phyloP scores from a whole-genome alignment of 1,140 invertebrate genomes.

The Himalopsyche phryganea region DNA sequence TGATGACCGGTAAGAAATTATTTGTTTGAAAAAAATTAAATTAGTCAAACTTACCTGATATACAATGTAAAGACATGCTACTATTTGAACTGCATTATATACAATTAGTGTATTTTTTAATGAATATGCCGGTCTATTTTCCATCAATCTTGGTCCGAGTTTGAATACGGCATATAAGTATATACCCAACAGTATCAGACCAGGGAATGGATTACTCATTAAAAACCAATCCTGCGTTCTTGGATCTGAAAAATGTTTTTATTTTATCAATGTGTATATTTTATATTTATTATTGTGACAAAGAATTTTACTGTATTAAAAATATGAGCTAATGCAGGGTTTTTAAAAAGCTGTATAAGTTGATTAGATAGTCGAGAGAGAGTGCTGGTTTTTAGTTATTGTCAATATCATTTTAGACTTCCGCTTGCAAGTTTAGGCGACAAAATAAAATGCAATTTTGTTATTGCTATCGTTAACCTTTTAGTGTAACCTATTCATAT shows the following conservation, averaged over 20 bases:
- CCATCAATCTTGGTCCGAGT: slow-evolving; percentile 66
- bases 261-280: background rate
- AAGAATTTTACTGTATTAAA: background rate
- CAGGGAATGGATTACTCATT: slow-evolving; percentile 46
- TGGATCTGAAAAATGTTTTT: slow-evolving; percentile 49
- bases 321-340: background rate
- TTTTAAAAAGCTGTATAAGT: background rate
- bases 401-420: too few species aligned
- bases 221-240: slow-evolving; percentile 52
- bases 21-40: too few species aligned
- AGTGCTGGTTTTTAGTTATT: too few species aligned
- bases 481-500: too few species aligned
- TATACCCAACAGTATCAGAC: slow-evolving; percentile 49
- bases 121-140: slow-evolving; percentile 68
- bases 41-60: slow-evolving; percentile 75
- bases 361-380: too few species aligned
- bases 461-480: too few species aligned
- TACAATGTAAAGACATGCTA: slow-evolving; percentile 70
- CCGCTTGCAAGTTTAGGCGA: too few species aligned
- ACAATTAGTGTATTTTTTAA: slow-evolving; percentile 63
- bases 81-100: slow-evolving; percentile 75
- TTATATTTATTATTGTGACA: background rate
- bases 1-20: too few species aligned
- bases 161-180: slow-evolving; percentile 62
- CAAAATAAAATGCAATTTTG: too few species aligned